Conservation (phyloP, 2,888 invertebrate species). For the Lasius fuliginosus region DNA sequence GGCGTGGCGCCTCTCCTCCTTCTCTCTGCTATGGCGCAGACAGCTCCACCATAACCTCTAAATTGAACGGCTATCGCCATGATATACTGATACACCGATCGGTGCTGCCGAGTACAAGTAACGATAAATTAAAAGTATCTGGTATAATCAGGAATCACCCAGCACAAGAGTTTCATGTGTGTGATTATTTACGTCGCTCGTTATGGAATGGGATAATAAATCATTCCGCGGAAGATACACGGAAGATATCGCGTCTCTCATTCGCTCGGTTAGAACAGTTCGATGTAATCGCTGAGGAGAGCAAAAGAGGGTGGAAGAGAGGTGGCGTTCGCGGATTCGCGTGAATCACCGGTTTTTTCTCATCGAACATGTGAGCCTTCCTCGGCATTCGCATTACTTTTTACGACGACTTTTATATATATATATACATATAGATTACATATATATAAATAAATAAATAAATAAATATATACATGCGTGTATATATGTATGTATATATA, state of each 20-base stretch:
- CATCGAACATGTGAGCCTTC: slow-evolving; percentile 70
- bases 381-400: slow-evolving; percentile 41
- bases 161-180: neutral
- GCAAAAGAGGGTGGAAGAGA: neutral
- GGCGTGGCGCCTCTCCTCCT: too few relatives aligned
- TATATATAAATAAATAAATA: slow-evolving; percentile 24
- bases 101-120: neutral
- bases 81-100: slow-evolving; percentile 7
- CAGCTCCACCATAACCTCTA: slow-evolving; percentile 16
- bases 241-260: neutral
- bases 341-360: slow-evolving; percentile 17
- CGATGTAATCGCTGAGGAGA: slow-evolving; percentile 22
- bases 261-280: neutral
- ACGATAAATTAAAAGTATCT: neutral
- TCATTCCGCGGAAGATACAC: neutral
- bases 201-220: slow-evolving; percentile 33
- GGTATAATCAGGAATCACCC: neutral
- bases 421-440: neutral
- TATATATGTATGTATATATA: slow-evolving; percentile 50
- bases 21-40: too few relatives aligned
- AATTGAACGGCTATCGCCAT: slow-evolving; percentile 21
- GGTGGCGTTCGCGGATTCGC: neutral
- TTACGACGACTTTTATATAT: slow-evolving; percentile 28
- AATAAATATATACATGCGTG: neutral
- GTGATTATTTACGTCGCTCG: neutral